These are phyloP conservation scores for Drosophila pegasa DNA, from an alignment of 2,888 invertebrate genomes.

Conservation along the genomic window DNA sequence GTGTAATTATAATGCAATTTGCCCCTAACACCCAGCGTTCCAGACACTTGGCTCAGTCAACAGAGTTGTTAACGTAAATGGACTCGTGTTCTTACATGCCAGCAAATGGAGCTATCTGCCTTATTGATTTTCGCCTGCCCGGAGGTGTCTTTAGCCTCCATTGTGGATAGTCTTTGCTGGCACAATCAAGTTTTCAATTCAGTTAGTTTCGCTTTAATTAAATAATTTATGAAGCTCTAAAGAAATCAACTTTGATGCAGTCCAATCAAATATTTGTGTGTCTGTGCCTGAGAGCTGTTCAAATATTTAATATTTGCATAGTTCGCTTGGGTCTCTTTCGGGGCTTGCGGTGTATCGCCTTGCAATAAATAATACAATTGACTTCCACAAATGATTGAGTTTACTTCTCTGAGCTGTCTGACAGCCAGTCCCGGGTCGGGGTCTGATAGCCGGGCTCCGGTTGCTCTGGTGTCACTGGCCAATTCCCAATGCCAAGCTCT, in stretches of 20 bases:
- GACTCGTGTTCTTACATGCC: neutral
- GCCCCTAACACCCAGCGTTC: constrained; percentile 1
- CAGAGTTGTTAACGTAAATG: neutral
- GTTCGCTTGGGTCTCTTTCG: constrained; percentile 16
- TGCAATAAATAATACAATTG: constrained; percentile 32
- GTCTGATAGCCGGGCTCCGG: neutral
- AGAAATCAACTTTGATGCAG: constrained; percentile 2
- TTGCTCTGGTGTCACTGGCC: constrained; percentile 30
- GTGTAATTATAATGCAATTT: constrained; percentile 19
- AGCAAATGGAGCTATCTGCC: neutral
- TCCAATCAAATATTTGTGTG: constrained; percentile 19
- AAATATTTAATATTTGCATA: constrained; percentile 43
- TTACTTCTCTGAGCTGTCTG: constrained; percentile 19
- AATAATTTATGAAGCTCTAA: constrained; percentile 6
- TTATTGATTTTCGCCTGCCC: neutral
- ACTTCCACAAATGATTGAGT: constrained; percentile 38
- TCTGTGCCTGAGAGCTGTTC: constrained; percentile 32
- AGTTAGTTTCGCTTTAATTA: neutral
- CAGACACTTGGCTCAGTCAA: constrained; percentile 12
- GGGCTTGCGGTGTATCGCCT: constrained; percentile 30
- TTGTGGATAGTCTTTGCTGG: neutral
- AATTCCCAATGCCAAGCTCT: constrained; percentile 35
- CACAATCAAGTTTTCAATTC: constrained; percentile 2
- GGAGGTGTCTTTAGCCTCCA: neutral
- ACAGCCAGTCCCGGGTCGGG: neutral